Conservation (phyloP, 2,888 invertebrate genomes). For the Lithosia quadra region DNA sequence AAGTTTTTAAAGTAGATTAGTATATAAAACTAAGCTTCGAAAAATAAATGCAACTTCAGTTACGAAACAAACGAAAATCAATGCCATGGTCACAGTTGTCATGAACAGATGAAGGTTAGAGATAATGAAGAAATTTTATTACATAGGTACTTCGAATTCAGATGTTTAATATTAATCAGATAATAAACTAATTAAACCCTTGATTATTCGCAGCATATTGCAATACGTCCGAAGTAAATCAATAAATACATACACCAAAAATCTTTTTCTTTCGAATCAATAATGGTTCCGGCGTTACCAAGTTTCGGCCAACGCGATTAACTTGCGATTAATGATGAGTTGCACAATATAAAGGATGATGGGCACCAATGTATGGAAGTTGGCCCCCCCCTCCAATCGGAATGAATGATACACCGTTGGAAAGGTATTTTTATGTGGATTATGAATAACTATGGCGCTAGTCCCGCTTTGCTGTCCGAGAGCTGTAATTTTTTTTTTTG, state of each 20-base stretch:
- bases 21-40: neutral
- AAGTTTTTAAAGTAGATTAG: no score
- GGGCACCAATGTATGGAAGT: no score
- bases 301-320: conserved; percentile 34
- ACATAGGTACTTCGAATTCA: conserved; percentile 17
- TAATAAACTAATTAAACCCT: neutral
- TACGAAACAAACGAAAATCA: conserved; percentile 56
- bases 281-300: conserved; percentile 32
- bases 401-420: no score
- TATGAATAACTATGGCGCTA: no score
- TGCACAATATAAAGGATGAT: no score
- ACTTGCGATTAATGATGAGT: neutral
- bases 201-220: no score
- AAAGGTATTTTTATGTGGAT: no score
- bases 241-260: neutral
- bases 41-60: conserved; percentile 15
- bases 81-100: conserved; percentile 58
- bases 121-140: conserved; percentile 52
- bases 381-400: no score
- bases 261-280: conserved; percentile 32
- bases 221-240: neutral
- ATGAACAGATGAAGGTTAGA: conserved; percentile 56
- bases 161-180: neutral
- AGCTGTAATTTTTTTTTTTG: no score
- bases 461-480: no score